These are phyloP conservation scores for Merluccius polli DNA, from an alignment of 2,797 vertebrate species.

Conservation along the genomic window DNA sequence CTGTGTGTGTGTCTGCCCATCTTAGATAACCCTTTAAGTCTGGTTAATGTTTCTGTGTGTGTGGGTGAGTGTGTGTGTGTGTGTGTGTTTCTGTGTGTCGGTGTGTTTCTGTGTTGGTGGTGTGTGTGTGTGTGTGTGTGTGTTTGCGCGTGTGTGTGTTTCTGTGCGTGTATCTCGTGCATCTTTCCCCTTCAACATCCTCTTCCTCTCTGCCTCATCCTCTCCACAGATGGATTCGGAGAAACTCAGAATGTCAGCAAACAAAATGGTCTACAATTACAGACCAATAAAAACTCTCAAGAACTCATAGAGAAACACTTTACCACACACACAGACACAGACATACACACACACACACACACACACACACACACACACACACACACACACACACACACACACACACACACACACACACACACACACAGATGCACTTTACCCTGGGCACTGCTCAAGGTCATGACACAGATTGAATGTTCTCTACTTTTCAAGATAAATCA, in stretches of 20 bases:
- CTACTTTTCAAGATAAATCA: conserved; percentile 63
- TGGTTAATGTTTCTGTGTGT: background rate
- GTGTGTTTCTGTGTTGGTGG: no score
- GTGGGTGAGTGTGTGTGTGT: background rate
- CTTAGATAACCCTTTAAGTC: background rate
- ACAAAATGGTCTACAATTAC: conserved; percentile 23
- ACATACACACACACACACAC: conserved; percentile 3
- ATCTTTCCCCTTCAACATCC: conserved; percentile 29
- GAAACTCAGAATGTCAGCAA: conserved; percentile 13
- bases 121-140: background rate
- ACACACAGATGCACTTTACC: background rate
- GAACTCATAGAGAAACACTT: conserved; percentile 5
- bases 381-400: conserved; percentile 29
- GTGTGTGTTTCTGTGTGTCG: no score
- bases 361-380: conserved; percentile 25
- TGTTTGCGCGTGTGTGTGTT: background rate
- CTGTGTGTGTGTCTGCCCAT: background rate
- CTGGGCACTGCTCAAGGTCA: conserved; percentile 47
- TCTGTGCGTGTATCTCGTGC: background rate
- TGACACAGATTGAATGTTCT: conserved; percentile 57
- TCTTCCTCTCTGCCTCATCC: background rate
- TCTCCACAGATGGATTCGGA: background rate
- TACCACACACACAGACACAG: background rate
- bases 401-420: conserved; percentile 14
- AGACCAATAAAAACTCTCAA: conserved; percentile 23